Conservation (phyloP, 1,140 invertebrate genomes). For the Popillia japonica region DNA sequence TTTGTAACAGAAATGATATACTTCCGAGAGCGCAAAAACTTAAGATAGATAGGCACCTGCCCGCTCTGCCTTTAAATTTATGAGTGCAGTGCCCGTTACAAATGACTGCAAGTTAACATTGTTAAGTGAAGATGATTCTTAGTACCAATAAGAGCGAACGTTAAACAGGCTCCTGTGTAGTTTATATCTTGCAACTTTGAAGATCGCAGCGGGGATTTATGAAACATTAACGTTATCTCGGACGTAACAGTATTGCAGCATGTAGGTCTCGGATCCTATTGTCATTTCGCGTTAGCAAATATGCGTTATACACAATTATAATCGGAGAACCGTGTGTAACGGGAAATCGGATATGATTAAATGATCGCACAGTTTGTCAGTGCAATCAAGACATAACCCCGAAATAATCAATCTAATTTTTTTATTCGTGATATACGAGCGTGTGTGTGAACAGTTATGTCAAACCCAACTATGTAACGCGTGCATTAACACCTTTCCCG, state of each 20-base stretch:
- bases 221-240: constrained; percentile 35
- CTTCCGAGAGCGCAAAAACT: neutral
- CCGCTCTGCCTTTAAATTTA: neutral
- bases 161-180: constrained; percentile 26
- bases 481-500: too few species aligned
- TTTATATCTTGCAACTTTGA: constrained; percentile 36
- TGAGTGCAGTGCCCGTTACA: constrained; percentile 35
- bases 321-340: too few species aligned
- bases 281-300: too few species aligned
- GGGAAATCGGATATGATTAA: too few species aligned
- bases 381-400: too few species aligned
- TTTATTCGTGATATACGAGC: too few species aligned
- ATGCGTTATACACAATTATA: too few species aligned
- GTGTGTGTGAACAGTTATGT: too few species aligned
- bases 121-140: constrained; percentile 31
- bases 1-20: constrained; percentile 19
- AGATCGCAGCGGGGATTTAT: constrained; percentile 29
- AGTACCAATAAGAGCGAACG: constrained; percentile 20
- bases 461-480: too few species aligned
- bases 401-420: too few species aligned
- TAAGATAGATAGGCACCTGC: neutral
- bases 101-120: constrained; percentile 33
- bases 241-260: neutral
- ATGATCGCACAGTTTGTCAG: too few species aligned
- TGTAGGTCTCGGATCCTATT: too few species aligned